Base-by-base conservation (phyloP, 1,140 invertebrate species). In the Streblospio benedicti region DNA sequence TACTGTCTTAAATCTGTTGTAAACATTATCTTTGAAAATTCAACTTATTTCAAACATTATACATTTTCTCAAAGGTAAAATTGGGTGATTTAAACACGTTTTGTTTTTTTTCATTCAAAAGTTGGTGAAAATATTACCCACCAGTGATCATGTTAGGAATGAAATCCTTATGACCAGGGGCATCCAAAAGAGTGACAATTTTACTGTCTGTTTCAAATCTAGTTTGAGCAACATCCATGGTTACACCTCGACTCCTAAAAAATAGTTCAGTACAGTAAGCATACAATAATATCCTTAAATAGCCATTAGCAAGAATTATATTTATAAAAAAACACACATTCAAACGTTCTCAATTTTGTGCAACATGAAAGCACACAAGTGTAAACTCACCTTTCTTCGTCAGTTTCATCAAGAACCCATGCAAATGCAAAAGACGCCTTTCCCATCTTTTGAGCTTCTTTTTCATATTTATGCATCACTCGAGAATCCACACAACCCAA, bases 331-430 rank as follows among this genome's bases (percentile, higher is more conserved):
- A 20, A 28, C 31, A 6, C n/a, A n/a, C 4, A 23, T 9, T 5
- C 12, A 52, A 31, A 28, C 5, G 31, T 52, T 31, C 43, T 44
- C 43, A 44, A 44, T 44, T 44, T 20, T 44, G 18, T 44, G 18
- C 2, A 18, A 44, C 43, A 44, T 44, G 6, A 20, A 23, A 44
- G 18, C 9, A 44, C 6, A 44, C 43, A 20, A 2, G 18, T 44
- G 43, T 2, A 2, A 18, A 81, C 76, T 55, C 81, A 87, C 82
- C 95, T 85, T 80, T 99, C 95, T 79, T 99, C 95, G 6, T 92
- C 91, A 62, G 93, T 97, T 81, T 98, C 93, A 81, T 99, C 97
- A n/a, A 99, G 79, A 9, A 99, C 91, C 96, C 96, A 99, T 16
- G 96, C 96, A 81, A 91, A 99, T 79, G 91, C 89, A 71, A 99